These are phyloP conservation scores for Neomonachus schauinslandi DNA, from an alignment of 2,113 vertebrate genomes.

Conservation along the genomic window DNA sequence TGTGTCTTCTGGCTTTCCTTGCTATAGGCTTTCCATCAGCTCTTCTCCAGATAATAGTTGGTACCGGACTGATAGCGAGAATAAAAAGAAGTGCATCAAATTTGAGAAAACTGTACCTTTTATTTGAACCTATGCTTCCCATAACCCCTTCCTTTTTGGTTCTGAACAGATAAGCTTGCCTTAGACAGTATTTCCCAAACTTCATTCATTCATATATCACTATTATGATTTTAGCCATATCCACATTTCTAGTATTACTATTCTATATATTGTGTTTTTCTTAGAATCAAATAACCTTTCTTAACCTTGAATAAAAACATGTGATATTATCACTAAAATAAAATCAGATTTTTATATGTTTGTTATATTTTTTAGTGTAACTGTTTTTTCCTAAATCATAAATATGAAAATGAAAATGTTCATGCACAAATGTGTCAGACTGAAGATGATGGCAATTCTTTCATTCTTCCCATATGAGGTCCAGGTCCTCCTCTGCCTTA, in stretches of 20 bases:
- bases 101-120: neutral
- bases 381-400: neutral
- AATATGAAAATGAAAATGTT: neutral
- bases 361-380: neutral
- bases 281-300: neutral
- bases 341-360: neutral
- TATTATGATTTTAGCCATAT: neutral
- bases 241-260: neutral
- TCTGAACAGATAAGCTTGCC: neutral
- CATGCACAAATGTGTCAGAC: neutral
- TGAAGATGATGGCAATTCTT: neutral
- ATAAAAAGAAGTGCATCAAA: neutral
- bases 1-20: slow-evolving; percentile 93
- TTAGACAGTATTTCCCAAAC: neutral
- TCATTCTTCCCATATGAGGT: neutral
- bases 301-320: neutral
- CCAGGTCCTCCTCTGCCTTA: neutral
- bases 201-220: too few relatives aligned
- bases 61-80: slow-evolving; percentile 90
- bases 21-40: slow-evolving; percentile 92
- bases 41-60: slow-evolving; percentile 94
- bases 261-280: neutral
- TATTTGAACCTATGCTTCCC: neutral
- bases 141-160: neutral
- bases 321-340: neutral